A percentile compares a stretch with the other conserved stretches of the same genome.
phyloP scores from a whole-genome alignment of 2,888 invertebrate species.

The Cyclophora albipunctata region DNA sequence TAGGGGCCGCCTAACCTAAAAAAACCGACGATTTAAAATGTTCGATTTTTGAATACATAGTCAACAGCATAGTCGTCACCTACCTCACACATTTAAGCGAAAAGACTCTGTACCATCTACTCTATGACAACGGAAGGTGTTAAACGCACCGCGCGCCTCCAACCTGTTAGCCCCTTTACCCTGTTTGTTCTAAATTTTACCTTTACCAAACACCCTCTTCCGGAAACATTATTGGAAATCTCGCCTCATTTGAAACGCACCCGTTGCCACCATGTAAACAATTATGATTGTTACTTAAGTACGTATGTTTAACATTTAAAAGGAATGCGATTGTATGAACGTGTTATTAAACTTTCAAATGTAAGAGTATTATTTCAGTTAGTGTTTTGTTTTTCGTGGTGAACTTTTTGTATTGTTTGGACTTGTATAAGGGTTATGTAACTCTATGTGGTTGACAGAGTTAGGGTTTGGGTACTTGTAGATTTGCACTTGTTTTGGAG shows the following conservation, averaged over 20 bases:
- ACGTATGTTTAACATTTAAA: slow-evolving; percentile 7
- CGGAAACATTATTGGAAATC: slow-evolving; percentile 62
- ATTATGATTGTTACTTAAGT: slow-evolving; percentile 18
- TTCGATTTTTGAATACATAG: too few species aligned
- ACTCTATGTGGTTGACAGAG: too few species aligned
- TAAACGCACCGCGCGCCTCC: slow-evolving; percentile 54
- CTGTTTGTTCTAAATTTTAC: slow-evolving; percentile 62
- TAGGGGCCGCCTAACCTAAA: too few species aligned
- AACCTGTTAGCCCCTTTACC: slow-evolving; percentile 58
- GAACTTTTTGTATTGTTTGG: too few species aligned
- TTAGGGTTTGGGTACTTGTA: too few species aligned
- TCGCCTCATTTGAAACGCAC: slow-evolving; percentile 52
- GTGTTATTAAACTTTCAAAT: neutral
- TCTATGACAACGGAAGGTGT: slow-evolving; percentile 44
- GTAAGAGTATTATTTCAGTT: too few species aligned
- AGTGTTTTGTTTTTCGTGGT: too few species aligned
- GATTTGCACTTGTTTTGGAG: too few species aligned
- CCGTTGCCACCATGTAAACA: slow-evolving; percentile 42
- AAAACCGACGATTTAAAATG: too few species aligned
- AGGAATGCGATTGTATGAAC: slow-evolving; percentile 3
- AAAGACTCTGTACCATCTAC: slow-evolving; percentile 24
- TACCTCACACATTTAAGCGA: too few species aligned
- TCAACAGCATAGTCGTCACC: too few species aligned
- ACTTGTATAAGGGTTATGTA: too few species aligned
- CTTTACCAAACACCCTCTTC: slow-evolving; percentile 63